Evolutionary conservation across 2,888 invertebrate species (phyloP), one percentile per base, ranked within the genome.

Genomic region (Orthosia gothica): DNA sequence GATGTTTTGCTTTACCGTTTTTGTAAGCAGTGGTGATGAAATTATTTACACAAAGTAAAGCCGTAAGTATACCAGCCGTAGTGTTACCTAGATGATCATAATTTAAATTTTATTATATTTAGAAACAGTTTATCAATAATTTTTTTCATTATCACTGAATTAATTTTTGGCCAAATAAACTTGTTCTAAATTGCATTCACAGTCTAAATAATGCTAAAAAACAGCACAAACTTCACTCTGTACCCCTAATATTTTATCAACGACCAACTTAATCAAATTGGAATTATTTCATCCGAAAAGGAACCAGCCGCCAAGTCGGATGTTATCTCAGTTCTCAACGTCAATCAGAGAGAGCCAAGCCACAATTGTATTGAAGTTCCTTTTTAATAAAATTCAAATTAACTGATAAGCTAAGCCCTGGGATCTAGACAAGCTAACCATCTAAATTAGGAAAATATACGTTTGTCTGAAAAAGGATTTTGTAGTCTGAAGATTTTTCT

Each of bases 311-410:
- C 54, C 45, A 55, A 72, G 32, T 84, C 57, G 5, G 63, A 62
- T 54, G 32, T 64, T 82, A 72, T 85, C 85, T 67, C 18, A 58
- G 52, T 72, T 11, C 64, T 75, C 72, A 63, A 75, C 65, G 70
- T 78, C 77, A 75, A 71, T 78, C 85, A 85, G 72, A 77, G 45
- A 32, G 32, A 72, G 49, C 65, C 65, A 57, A 74, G 55, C 18
- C 84, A 45, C 72, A 69, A 83, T 76, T 76, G 74, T 76, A 70
- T 81, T 84, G 23, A 61, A 76, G 78, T 82, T 80, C 67, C 20
- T 62, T 76, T 74, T 64, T 47, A 72, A 77, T 82, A 61, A 83
- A 82, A 77, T 74, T 77, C 71, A 58, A 78, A 71, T 85, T 72
- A 77, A 67, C 71, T 62, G 82, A 85, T 85, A 82, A 84, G 55